Base-by-base conservation (phyloP, 1,140 invertebrate species). In the Lasaia peninsularis region DNA sequence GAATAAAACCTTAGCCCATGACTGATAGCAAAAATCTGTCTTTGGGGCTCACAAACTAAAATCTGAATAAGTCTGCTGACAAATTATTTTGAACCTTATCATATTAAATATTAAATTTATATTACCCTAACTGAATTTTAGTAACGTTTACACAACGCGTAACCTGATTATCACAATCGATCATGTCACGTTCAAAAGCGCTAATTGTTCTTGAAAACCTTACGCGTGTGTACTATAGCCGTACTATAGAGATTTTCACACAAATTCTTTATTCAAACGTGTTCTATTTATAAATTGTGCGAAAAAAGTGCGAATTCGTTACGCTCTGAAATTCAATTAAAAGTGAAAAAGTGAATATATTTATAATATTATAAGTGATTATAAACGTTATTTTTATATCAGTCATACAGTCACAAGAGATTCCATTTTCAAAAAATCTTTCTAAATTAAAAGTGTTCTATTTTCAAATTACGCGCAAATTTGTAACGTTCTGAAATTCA, bases 121-220 rank as follows among this genome's bases (percentile, higher is more conserved):
- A 48, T 49, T 56, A 1, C 40, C 28, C 33, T 56, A 18, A 7
- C n/a, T 31, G 9, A 18, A 12, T 18, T 14, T 44, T 9, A 18
- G 40, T 44, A 20, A 44, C 8, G 20, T 11, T 10, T 6, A 18
- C 24, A 56, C 9, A 49, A 55, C 34, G 28, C 52, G 28, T 49
- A 59, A 52, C 62, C 21, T 51, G 54, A 63, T 60, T 60, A 52
- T 33, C 62, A 59, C 58, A 53, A 64, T 64, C 60, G 51, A 67
- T 67, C 64, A 62, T 57, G 60, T 57, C 63, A 65, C 63, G 62
- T 63, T 49, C 57, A 21, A 44, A 60, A 40, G 51, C 51, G 51
- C 31, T 72, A 68, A 70, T 73, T 67, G 58, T 50, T 67, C 61
- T 63, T 58, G 63, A 70, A 68, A 63, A 63, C 66, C 62, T 67